These are phyloP conservation scores for Scolopax mira DNA, from an alignment of 2,113 vertebrate genomes.

Conservation along the genomic window DNA sequence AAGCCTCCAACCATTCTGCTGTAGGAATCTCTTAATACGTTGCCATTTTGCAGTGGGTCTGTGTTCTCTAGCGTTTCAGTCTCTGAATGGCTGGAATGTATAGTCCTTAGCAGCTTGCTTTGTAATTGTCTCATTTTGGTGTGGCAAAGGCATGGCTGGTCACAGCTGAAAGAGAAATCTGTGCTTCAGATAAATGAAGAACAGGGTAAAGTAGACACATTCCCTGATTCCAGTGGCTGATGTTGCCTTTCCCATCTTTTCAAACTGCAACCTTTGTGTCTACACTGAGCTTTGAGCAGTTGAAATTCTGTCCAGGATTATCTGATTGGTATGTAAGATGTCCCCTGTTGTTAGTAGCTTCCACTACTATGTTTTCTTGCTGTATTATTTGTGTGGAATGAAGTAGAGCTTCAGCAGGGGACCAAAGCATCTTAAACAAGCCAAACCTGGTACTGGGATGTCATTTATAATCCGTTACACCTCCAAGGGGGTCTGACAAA, in stretches of 20 bases:
- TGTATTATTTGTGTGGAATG: neutral
- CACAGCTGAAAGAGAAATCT: neutral
- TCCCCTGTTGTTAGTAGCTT: neutral
- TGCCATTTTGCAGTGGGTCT: neutral
- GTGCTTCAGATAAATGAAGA: neutral
- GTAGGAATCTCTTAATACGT: neutral
- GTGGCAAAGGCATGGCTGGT: neutral
- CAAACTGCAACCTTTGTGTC: neutral
- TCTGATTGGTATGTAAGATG: neutral
- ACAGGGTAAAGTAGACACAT: neutral
- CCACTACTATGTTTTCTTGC: neutral
- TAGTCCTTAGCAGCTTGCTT: neutral
- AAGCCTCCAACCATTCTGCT: neutral
- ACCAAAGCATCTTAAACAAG: neutral
- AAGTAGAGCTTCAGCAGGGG: neutral
- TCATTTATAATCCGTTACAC: neutral
- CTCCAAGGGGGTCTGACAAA: neutral
- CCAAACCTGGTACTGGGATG: neutral
- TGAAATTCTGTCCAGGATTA: neutral
- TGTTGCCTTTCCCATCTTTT: neutral
- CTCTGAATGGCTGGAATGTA: neutral
- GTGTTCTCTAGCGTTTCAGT: accelerated
- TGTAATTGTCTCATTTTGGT: neutral
- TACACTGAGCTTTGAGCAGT: neutral
- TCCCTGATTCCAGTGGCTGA: neutral